Evolutionary conservation across 1,140 invertebrate species (phyloP), one percentile per base, ranked within the genome.

Genomic region (Lasaia peninsularis): DNA sequence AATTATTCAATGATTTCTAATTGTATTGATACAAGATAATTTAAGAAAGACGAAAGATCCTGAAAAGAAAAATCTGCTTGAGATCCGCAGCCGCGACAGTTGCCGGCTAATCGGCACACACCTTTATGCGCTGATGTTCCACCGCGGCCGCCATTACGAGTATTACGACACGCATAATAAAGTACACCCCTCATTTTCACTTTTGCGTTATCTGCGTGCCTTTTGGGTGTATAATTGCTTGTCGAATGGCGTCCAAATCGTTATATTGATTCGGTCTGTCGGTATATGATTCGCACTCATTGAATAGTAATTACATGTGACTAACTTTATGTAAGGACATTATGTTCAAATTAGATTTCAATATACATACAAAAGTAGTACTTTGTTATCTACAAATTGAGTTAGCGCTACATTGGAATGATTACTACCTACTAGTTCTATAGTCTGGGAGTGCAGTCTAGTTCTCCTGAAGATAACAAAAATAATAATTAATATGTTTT

Each of bases 71-170:
- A 28, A 28, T 28, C 24, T 7, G 24, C 24, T n/a, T n/a, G n/a
- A n/a, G n/a, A n/a, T n/a, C n/a, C n/a, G n/a, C n/a, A n/a, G n/a
- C 8, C 2, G 24, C 24, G 24, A 7, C 24, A 4, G 24, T 6
- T 4, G 24, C 24, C 5, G 8, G 24, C 24, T 7, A 28, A 28
- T 28, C 24, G 24, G 24, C 24, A 28, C 1, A 14, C 5, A 35
- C 78, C 81, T 81, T 84, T 78, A 84, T 72, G 63, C 56, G 60
- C 37, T 71, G 67, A 73, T 73, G 71, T 74, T 56, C 62, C 71
- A 76, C 71, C 75, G 12, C 12, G 34, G 11, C 35, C 12, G 35
- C 35, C 14, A 37, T 16, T 37, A 37, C 12, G 12, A 14, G 35
- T 37, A 79, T 79, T 80, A 73, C 78, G 71, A 73, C 71, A 80